phyloP scores from a whole-genome alignment of 2,888 invertebrate species.

The Macrophya annulata region DNA sequence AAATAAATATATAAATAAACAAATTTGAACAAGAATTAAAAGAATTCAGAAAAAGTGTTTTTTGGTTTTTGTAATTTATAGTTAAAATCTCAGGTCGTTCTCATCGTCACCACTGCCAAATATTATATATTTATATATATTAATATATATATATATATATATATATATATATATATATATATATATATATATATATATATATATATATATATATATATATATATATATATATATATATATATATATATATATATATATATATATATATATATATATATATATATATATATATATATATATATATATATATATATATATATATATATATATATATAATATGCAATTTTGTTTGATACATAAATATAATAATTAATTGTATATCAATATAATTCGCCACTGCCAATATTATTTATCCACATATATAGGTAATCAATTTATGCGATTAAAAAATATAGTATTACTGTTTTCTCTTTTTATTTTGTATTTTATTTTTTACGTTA shows the following conservation, averaged over 20 bases:
- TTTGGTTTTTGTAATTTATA: too few species aligned
- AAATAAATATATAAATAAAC: too few species aligned
- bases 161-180: not conserved
- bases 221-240: too few species aligned
- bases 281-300: too few species aligned
- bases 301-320: too few species aligned
- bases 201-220: not conserved
- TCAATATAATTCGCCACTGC: not conserved
- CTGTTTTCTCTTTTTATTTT: not conserved
- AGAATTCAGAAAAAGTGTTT: too few species aligned
- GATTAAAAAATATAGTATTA: not conserved
- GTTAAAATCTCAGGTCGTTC: too few species aligned
- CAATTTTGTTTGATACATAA: not conserved
- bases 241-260: too few species aligned
- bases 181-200: too few species aligned
- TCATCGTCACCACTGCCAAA: not conserved
- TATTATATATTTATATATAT: not conserved
- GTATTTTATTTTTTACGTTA: not conserved
- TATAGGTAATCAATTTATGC: not conserved
- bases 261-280: too few species aligned
- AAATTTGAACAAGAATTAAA: too few species aligned
- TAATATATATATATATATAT: not conserved
- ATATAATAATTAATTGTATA: not conserved
- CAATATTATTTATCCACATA: conserved; percentile 45
- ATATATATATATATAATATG: too few species aligned